Conservation (phyloP, 2,888 invertebrate species). For the Leptogaster cylindrica region DNA sequence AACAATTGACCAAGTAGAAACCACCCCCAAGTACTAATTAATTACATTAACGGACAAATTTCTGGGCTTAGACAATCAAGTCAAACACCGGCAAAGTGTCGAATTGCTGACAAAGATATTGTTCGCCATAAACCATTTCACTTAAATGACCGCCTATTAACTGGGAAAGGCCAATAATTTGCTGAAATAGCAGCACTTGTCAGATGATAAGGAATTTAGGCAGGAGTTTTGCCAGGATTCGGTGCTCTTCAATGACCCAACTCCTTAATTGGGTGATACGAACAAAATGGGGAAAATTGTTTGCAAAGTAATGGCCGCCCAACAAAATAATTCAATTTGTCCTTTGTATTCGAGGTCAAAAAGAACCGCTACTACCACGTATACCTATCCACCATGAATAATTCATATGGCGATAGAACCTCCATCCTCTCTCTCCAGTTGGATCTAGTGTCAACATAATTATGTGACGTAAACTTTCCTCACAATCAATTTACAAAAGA, state of each 20-base stretch:
- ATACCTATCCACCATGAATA: slow-evolving; percentile 30
- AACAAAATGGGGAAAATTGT: slow-evolving; percentile 14
- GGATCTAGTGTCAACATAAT: slow-evolving; percentile 16
- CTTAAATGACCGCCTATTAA: not conserved
- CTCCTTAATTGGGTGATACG: not conserved
- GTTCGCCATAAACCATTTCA: not conserved
- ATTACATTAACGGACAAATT: too few relatives aligned
- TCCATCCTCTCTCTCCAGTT: slow-evolving; percentile 17
- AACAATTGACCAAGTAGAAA: too few relatives aligned
- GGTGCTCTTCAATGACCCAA: not conserved
- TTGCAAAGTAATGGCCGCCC: slow-evolving; percentile 28
- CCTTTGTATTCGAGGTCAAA: slow-evolving; percentile 13
- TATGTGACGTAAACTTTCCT: slow-evolving; percentile 22
- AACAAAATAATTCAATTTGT: slow-evolving; percentile 32
- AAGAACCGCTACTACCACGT: slow-evolving; percentile 28
- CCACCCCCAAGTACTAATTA: too few relatives aligned
- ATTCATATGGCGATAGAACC: not conserved
- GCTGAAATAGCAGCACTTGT: not conserved
- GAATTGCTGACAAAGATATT: too few relatives aligned
- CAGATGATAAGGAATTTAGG: too few relatives aligned
- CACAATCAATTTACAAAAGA: slow-evolving; percentile 10
- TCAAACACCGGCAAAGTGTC: too few relatives aligned
- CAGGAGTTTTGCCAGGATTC: too few relatives aligned
- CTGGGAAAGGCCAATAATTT: not conserved
- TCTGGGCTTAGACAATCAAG: too few relatives aligned